Base-by-base conservation (phyloP, 2,888 invertebrate genomes). In the Phymatocera aterrima region DNA sequence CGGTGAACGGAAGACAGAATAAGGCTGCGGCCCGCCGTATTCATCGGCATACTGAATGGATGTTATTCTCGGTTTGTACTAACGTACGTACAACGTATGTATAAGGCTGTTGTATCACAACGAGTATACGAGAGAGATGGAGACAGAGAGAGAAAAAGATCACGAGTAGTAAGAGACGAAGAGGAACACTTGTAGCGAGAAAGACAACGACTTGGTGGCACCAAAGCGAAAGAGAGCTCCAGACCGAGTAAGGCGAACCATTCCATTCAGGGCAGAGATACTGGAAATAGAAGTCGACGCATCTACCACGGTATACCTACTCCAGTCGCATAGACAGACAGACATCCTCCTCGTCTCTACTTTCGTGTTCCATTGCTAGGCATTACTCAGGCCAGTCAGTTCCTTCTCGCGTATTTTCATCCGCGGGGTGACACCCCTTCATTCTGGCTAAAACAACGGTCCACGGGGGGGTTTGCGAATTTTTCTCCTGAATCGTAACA, bases 251-350 rank as follows among this genome's bases (percentile, higher is more conserved):
- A 34, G 18, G 31, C 15, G 28, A 46, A n/a, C 34, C 72, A 34
- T 72, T 51, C 72, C 72, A 72, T 72, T 72, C 72, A 48, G 51
- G 48, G 51, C 34, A 51, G 51, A 51, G 48, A 51, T n/a, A n/a
- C 68, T 68, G 68, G 46, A 68, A 68, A 68, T 68, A 68, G 68
- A 68, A 68, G 68, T 68, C 68, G 68, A 68, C 46, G 68, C 68
- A 68, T 68, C 68, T 68, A 43, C 68, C 68, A 68, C 68, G 68
- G 68, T 68, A n/a, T n/a, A n/a, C n/a, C n/a, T n/a, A 68, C 68
- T 68, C 68, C 43, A 43, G 68, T 68, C 43, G 68, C n/a, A 18
- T 18, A 51, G 51, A 51, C 51, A 18, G 51, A n/a, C 24, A 68
- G 46, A 68, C 68, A 24, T n/a, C 18, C 48, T 24, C n/a, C 24